Evolutionary conservation across 1,140 invertebrate species (phyloP).

Genomic region (Acyrthosiphon pisum): DNA sequence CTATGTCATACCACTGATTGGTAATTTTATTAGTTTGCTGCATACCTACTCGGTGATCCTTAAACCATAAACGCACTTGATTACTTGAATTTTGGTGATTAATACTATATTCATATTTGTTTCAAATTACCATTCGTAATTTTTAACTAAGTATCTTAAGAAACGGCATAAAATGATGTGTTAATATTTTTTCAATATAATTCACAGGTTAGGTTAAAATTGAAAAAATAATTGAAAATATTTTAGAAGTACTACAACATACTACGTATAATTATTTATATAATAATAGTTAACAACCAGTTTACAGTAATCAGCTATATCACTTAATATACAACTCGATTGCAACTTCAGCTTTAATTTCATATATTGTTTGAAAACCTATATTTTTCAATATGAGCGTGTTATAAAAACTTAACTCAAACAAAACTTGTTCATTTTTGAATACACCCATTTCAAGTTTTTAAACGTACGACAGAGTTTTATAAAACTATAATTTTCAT

Average conservation of each 20-base stretch:
- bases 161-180: no score
- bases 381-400: no score
- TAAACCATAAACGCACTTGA: background rate
- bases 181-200: background rate
- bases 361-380: background rate
- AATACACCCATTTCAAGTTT: background rate
- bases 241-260: background rate
- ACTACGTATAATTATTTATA: background rate
- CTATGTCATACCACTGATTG: background rate
- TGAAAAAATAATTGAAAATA: background rate
- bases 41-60: background rate
- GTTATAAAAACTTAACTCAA: background rate
- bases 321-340: background rate
- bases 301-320: background rate
- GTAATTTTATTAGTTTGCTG: background rate
- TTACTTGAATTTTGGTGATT: background rate
- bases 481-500: background rate
- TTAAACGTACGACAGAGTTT: background rate
- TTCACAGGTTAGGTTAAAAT: no score
- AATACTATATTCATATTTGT: background rate
- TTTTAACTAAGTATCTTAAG: no score
- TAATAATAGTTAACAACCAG: background rate
- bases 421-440: background rate
- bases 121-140: background rate
- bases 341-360: background rate